phyloP scores from a whole-genome alignment of 2,113 vertebrate species.

The Calidris pugnax region DNA sequence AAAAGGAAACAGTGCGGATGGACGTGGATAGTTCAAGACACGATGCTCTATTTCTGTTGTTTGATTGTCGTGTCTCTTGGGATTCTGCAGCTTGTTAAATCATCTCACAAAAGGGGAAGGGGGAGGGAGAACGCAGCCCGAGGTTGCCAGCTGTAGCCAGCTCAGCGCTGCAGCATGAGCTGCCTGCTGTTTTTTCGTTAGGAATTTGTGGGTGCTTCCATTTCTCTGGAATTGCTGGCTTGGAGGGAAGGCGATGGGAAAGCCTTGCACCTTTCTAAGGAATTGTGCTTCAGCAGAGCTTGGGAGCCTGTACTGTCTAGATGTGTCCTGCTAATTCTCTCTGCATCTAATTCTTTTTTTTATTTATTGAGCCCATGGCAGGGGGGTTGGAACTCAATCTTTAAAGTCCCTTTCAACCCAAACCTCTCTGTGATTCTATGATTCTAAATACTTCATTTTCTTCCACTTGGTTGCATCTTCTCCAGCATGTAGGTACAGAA shows the following conservation, averaged over 20 bases:
- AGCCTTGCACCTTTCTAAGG: background rate
- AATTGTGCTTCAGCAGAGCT: background rate
- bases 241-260: background rate
- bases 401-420: too few relatives aligned
- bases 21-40: background rate
- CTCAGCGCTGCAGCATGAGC: background rate
- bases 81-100: slow-evolving; percentile 34
- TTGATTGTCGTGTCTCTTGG: background rate
- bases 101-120: slow-evolving; percentile 28
- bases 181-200: background rate
- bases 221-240: background rate
- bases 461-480: background rate
- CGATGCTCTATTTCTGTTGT: background rate
- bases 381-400: too few relatives aligned
- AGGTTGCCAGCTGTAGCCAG: slow-evolving; percentile 30
- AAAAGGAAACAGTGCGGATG: background rate
- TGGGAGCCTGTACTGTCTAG: background rate
- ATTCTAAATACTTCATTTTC: background rate
- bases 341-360: background rate
- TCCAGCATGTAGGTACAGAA: background rate
- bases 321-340: background rate
- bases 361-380: too few relatives aligned
- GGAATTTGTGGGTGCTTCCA: background rate
- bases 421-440: background rate
- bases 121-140: background rate